Evolutionary conservation across 2,797 vertebrate species (phyloP).

Genomic region (Xiphorhynchus erythropygius): DNA sequence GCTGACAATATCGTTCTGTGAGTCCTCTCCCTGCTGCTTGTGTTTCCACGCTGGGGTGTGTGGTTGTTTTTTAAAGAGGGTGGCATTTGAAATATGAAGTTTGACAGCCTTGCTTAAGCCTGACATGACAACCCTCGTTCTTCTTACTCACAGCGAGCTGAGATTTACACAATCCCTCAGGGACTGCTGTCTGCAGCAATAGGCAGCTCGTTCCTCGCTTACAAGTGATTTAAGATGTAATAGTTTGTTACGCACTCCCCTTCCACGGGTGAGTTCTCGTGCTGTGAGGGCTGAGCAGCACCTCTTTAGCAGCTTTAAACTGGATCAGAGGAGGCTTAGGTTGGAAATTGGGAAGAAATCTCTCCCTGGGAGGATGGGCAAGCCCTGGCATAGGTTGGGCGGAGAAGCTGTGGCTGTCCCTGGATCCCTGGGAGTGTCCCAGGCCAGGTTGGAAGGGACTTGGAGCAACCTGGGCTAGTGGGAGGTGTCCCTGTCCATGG

Average conservation of each 20-base stretch:
- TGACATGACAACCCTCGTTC: constrained; percentile 4
- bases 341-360: background rate
- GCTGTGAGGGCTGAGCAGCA: background rate
- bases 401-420: background rate
- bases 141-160: background rate
- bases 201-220: background rate
- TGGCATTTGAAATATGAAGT: constrained; percentile 24
- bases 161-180: background rate
- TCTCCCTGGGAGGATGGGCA: background rate
- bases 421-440: accelerated
- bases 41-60: background rate
- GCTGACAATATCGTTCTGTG: background rate
- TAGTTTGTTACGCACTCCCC: background rate
- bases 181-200: background rate
- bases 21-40: background rate
- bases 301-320: background rate
- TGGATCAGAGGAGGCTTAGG: background rate
- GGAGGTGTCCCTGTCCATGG: background rate
- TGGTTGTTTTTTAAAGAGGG: constrained; percentile 5
- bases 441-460: accelerated
- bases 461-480: background rate
- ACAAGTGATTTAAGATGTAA: background rate
- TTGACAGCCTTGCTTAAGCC: constrained; percentile 37
- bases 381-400: background rate
- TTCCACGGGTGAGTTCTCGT: accelerated